Evolutionary conservation across 92 coral and sea anemone genomes (phyloP).

Genomic region (Meandrina meandrites): DNA sequence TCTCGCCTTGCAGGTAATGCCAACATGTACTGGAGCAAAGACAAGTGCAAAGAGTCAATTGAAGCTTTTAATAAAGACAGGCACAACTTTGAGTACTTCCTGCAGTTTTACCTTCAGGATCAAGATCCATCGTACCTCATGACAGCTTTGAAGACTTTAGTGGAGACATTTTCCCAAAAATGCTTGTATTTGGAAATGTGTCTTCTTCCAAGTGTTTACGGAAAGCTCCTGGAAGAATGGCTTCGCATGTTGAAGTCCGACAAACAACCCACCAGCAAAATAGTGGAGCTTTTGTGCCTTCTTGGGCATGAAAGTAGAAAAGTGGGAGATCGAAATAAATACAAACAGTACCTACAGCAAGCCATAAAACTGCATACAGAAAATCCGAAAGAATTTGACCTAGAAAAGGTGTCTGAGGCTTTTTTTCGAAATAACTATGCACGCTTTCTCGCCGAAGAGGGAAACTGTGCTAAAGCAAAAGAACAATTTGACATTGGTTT

Average conservation of each 20-base stretch:
- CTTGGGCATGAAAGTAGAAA: constrained; percentile 43
- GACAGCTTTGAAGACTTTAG: background rate
- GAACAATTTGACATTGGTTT: background rate
- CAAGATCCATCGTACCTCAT: background rate
- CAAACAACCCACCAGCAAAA: background rate
- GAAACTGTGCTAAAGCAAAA: background rate
- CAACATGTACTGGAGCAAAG: constrained; percentile 31
- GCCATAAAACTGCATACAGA: constrained; percentile 8
- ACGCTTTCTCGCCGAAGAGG: constrained; percentile 12
- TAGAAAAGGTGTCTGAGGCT: constrained; percentile 5
- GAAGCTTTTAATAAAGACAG: constrained; percentile 30
- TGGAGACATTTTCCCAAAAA: background rate
- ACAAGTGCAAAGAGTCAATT: constrained; percentile 41
- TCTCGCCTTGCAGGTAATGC: constrained; percentile 17
- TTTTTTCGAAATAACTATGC: constrained; percentile 19
- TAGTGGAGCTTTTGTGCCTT: constrained; percentile 41
- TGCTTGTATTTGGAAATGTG: constrained; percentile 29
- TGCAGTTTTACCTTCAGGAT: background rate
- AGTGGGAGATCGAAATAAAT: background rate
- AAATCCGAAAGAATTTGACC: background rate
- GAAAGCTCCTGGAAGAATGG: background rate
- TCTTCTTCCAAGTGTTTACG: constrained; percentile 23
- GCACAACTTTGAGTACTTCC: constrained; percentile 34
- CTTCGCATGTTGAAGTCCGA: background rate
- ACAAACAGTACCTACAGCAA: background rate